Base-by-base conservation (phyloP, 30 jellyfish, hydroid and myxozoan species). In the Euphysa ruthae region DNA sequence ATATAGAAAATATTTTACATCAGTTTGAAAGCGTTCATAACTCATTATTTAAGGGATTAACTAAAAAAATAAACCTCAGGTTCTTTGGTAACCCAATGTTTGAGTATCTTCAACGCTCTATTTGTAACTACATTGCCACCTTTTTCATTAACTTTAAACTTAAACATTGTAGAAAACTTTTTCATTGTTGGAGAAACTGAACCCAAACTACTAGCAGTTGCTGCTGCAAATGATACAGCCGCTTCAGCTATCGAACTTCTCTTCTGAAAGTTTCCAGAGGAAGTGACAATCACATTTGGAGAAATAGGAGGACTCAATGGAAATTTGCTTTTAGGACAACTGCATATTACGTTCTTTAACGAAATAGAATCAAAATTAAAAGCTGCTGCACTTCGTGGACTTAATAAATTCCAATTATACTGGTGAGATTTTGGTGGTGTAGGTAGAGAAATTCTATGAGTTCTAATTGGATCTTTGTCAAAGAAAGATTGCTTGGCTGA, bases 141-240 rank as follows among this genome's bases (percentile, higher is more conserved):
- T 32, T 49, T 52, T n/a, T 81, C 94, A 15, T 66, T 28, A 57
- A 81, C 71, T 61, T 81, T 81, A 43, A 81, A 73, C 38, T 58
- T 81, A 71, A 81, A 81, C 24, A 82, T 52, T 15, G 27, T 10
- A 52, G 33, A 31, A 20, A 12, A 15, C n/a, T n/a, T n/a, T 10
- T 12, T 13, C 26, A 31, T 21, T 23, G n/a, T 52, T 52, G 94
- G 94, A n/a, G 94, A 81, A 50, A 88, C 82, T 23, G 94, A 81
- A 13, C 65, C 82, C 63, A 83, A 55, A 1, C 88, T 88, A 2
- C 94, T 88, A n/a, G 94, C 94, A 33, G 94, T 81, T 21, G 94
- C 94, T n/a, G 94, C 94, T 7, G 94, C 94, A 55, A 81, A 81
- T 23, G 94, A 87, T 0, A 81, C 65, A n/a, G n/a, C n/a, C n/a